These are phyloP conservation scores for Agrilus biguttatus DNA, from an alignment of 2,888 invertebrate species.

Conservation along the genomic window DNA sequence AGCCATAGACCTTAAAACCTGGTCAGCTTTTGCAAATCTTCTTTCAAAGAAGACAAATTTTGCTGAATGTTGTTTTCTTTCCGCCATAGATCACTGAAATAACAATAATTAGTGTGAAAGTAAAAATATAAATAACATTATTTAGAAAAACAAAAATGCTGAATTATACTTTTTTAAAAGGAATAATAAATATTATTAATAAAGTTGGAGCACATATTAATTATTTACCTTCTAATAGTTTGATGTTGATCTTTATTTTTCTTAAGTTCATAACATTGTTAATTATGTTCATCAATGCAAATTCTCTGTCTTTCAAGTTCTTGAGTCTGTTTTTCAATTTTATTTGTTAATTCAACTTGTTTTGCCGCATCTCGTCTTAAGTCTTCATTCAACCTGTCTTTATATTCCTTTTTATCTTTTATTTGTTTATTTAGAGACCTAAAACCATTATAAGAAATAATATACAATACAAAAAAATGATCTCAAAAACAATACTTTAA, in stretches of 20 bases:
- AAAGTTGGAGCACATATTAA: too few relatives aligned
- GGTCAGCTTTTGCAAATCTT: too few relatives aligned
- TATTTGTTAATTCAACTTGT: too few relatives aligned
- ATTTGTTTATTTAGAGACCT: conserved; percentile 79
- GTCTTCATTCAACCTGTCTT: too few relatives aligned
- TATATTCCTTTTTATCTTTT: too few relatives aligned
- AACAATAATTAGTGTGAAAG: too few relatives aligned
- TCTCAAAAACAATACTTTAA: conserved; percentile 47
- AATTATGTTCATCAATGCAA: conserved; percentile 90
- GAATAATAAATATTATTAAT: too few relatives aligned
- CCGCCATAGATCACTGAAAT: conserved; percentile 72
- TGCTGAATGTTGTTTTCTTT: conserved; percentile 90
- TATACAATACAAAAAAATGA: neutral
- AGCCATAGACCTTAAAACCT: conserved; percentile 91
- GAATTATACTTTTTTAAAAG: too few relatives aligned
- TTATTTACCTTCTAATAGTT: conserved; percentile 73
- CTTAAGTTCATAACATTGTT: conserved; percentile 88
- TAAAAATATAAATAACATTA: too few relatives aligned
- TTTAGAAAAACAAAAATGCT: too few relatives aligned
- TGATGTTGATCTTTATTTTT: conserved; percentile 88
- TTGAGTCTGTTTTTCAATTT: conserved; percentile 54
- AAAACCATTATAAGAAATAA: conserved; percentile 9
- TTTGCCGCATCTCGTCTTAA: too few relatives aligned
- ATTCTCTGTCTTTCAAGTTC: conserved; percentile 83
- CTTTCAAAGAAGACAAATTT: conserved; percentile 78